Evolutionary conservation across 2,888 invertebrate genomes (phyloP).

Genomic region (Margaritifera margaritifera): DNA sequence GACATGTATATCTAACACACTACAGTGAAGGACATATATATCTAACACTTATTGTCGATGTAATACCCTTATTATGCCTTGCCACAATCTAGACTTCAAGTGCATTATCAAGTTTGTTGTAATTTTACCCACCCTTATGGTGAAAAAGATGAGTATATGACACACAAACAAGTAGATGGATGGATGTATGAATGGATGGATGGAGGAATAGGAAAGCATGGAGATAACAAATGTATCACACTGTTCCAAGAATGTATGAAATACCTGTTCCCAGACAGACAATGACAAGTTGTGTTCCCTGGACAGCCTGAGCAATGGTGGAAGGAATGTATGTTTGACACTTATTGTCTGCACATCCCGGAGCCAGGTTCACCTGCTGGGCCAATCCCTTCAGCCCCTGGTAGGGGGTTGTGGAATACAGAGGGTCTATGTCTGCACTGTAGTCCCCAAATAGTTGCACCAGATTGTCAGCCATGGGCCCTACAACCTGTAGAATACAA

Average conservation of each 20-base stretch:
- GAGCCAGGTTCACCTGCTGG: constrained; percentile 29
- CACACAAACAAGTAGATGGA: background rate
- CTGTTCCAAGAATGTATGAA: background rate
- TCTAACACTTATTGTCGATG: no score
- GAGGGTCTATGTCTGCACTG: constrained; percentile 43
- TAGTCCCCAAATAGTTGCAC: constrained; percentile 63
- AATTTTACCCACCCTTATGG: no score
- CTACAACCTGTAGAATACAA: constrained; percentile 52
- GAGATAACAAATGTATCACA: background rate
- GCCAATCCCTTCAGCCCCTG: constrained; percentile 48
- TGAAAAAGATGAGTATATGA: no score
- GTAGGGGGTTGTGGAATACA: constrained; percentile 53
- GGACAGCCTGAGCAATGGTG: constrained; percentile 41
- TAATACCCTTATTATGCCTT: no score
- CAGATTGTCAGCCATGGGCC: constrained; percentile 64
- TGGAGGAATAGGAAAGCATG: background rate
- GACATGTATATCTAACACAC: no score
- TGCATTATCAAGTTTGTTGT: no score
- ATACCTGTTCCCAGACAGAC: constrained; percentile 65
- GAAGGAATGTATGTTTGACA: constrained; percentile 48
- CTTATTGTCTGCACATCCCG: constrained; percentile 55
- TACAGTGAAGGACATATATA: no score
- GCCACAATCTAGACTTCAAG: no score
- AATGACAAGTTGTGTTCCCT: constrained; percentile 51
- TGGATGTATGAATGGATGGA: background rate